These are phyloP conservation scores for Gambelia wislizenii DNA, from an alignment of 2,797 vertebrate species.

Conservation along the genomic window DNA sequence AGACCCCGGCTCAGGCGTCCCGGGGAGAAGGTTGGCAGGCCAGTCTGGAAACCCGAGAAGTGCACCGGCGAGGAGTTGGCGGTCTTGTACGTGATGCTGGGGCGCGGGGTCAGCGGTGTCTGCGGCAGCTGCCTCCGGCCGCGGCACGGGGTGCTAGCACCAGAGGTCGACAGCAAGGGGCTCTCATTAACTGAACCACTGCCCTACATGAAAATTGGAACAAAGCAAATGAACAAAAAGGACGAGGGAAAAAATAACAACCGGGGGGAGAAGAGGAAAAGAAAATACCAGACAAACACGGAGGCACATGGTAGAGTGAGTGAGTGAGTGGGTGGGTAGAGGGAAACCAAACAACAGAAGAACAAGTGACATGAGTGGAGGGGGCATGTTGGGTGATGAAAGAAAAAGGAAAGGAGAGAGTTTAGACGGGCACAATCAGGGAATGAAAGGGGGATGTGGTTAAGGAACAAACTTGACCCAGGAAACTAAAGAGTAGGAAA, in stretches of 20 bases:
- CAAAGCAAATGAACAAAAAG: slow-evolving; percentile 87
- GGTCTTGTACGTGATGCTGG: slow-evolving; percentile 94
- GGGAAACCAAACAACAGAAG: background rate
- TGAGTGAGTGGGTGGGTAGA: background rate
- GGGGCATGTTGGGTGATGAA: slow-evolving; percentile 47
- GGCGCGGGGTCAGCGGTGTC: slow-evolving; percentile 92
- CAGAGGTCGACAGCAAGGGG: slow-evolving; percentile 88
- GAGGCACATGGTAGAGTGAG: background rate
- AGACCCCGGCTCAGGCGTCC: slow-evolving; percentile 89
- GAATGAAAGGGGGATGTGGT: slow-evolving; percentile 33
- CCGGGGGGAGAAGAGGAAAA: slow-evolving; percentile 44
- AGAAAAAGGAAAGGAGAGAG: slow-evolving; percentile 73
- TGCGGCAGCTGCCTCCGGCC: slow-evolving; percentile 96
- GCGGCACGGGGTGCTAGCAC: slow-evolving; percentile 90
- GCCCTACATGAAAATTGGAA: slow-evolving; percentile 92
- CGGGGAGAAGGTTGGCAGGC: slow-evolving; percentile 83
- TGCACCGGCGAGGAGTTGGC: slow-evolving; percentile 93
- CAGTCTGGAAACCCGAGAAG: slow-evolving; percentile 79
- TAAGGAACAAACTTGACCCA: slow-evolving; percentile 65
- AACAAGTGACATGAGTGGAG: background rate
- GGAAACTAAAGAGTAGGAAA: slow-evolving; percentile 44
- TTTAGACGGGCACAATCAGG: slow-evolving; percentile 69
- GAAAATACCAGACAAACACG: background rate
- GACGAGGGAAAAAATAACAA: slow-evolving; percentile 59
- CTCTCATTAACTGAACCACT: slow-evolving; percentile 93